Base-by-base conservation (phyloP, 2,113 vertebrate species). In the Hyla sarda region DNA sequence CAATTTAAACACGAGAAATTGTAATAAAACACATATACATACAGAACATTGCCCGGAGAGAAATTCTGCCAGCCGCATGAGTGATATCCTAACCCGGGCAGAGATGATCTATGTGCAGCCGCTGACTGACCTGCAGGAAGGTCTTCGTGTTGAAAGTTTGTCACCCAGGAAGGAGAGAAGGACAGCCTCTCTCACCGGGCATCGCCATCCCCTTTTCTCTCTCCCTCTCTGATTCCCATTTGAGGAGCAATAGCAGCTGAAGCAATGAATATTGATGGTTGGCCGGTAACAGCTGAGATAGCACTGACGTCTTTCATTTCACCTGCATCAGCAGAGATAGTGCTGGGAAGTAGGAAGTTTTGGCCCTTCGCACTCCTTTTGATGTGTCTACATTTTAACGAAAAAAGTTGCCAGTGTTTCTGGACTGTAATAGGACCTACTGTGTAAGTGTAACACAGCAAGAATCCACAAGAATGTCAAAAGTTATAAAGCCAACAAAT, bases 221-320 rank as follows among this genome's bases (percentile, higher is more conserved):
- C 87, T 87, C 76, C 82, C 77, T 89, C 87, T 76, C 85, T 79
- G 81, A 62, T 87, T 83, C 89, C 89, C 88, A 89, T 88, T 91
- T 92, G 91, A 94, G 91, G 90, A 90, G 90, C 86, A 88, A 88
- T 89, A 94, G 92, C 93, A 95, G 93, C 93, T 95, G 92, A 94
- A 92, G 89, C 90, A 89, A 93, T 90, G 90, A 92, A 90, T 90
- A 91, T 92, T 90, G 91, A 92, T 93, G 92, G 91, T 90, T 90
- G 88, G 92, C 92, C 93, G 90, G 90, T 88, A 91, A 92, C 89
- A 93, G 93, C 91, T 93, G 90, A 89, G 90, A 93, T 90, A 90
- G 89, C 90, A 91, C 87, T 9, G 87, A 88, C 71, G 86, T 90
- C 91, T 94, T 93, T 90, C 88, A 91, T 95, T 96, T 95, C 95